Evolutionary conservation across 2,797 vertebrate species (phyloP).

Genomic region (Neopelma chrysocephalum): DNA sequence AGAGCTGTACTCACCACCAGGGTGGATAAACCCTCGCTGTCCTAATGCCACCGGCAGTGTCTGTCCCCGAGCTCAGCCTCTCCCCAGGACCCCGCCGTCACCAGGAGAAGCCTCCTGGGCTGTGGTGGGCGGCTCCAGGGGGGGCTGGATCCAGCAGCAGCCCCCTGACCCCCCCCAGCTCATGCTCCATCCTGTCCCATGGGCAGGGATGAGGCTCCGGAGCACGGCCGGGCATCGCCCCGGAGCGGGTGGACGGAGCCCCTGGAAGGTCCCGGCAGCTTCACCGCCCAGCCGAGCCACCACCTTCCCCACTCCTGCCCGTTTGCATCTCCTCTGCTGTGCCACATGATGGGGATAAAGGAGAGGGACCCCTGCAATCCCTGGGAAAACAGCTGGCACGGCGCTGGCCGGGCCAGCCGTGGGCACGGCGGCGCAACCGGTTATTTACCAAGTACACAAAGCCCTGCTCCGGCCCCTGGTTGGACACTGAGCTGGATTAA

Average conservation of each 20-base stretch:
- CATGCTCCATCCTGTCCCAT: background rate
- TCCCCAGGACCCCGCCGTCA: background rate
- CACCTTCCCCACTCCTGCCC: background rate
- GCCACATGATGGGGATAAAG: background rate
- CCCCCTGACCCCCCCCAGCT: background rate
- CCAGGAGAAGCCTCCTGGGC: background rate
- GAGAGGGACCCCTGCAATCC: background rate
- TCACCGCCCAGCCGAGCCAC: background rate
- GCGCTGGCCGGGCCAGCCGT: background rate
- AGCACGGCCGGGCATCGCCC: background rate
- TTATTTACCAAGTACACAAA: background rate
- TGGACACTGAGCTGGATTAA: conserved; percentile 49
- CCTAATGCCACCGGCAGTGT: background rate
- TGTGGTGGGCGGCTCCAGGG: background rate
- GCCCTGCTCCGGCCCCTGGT: background rate
- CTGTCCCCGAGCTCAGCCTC: background rate
- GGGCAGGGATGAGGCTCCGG: background rate
- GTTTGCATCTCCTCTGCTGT: background rate
- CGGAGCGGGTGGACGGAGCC: fast-evolving
- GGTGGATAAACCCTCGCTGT: background rate
- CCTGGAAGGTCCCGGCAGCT: background rate
- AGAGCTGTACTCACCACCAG: background rate
- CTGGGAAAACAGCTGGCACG: background rate
- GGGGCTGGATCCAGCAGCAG: fast-evolving
- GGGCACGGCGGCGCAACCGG: background rate